Evolutionary conservation across 2,888 invertebrate genomes (phyloP), one percentile per base, ranked within the genome.

Genomic region (Amblyteles armatorius): DNA sequence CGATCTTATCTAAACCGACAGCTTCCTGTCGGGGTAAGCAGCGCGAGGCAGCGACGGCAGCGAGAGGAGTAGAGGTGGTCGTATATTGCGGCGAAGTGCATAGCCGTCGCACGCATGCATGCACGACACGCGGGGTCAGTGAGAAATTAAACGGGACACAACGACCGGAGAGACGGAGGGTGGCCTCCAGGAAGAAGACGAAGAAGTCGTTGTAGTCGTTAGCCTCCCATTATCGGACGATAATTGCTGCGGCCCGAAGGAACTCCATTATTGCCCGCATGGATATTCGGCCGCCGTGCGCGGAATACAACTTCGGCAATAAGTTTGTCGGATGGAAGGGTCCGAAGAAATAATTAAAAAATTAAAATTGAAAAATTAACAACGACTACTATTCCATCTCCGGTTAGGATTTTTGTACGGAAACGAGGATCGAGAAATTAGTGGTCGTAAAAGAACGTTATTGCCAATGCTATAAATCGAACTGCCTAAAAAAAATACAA

Each of bases 1-100:
- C 85, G 87, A 93, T 93, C 89, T 91, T 93, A 93, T 93, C 93
- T 93, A 92, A 93, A 93, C 92, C 92, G 92, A 89, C 91, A 89
- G 91, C 91, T 93, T 93, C 93, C 93, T 92, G 91, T 84, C 84
- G 72, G 83, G 87, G 87, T 80, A 77, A 74, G 74, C 85, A 80
- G 68, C 78, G 84, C 79, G 80, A 73, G 79, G 73, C 77, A 73
- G 79, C 79, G 77, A 85, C 83, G 83, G 84, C 80, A 79, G 80
- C 55, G 40, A 26, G 9, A 48, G 55, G 71, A 50, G 72, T 72
- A 74, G 69, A 13, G 13, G 13, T 16, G 44, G 44, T 16, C 57
- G 73, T 77, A 79, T 77, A 82, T 77, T 65, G 63, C 68, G 52
- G 67, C 44, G 13, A 44, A 74, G 79, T 76, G 65, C 71, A 71